Evolutionary conservation across 2,888 invertebrate genomes (phyloP).

Genomic region (Onthophagus sagittarius): DNA sequence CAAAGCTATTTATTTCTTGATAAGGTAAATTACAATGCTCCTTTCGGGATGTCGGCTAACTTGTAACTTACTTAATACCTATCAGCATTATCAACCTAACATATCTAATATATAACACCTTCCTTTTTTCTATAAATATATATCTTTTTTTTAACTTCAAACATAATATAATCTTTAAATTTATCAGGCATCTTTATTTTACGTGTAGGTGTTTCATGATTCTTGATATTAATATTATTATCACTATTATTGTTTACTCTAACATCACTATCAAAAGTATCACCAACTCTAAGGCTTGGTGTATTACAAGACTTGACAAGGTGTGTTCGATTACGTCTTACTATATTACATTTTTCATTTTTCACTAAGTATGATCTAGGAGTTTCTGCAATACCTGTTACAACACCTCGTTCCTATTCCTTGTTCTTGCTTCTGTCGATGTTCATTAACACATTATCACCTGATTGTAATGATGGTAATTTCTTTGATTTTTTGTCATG

Average conservation of each 20-base stretch:
- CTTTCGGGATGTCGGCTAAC: no score
- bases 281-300: background rate
- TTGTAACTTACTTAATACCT: no score
- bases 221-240: no score
- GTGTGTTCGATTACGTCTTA: slow-evolving; percentile 6
- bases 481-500: slow-evolving; percentile 8
- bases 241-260: background rate
- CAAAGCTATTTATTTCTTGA: no score
- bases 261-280: background rate
- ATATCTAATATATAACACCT: no score
- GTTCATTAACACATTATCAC: background rate
- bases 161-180: no score
- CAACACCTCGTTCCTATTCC: background rate
- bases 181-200: no score
- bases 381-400: background rate
- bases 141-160: no score
- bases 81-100: no score
- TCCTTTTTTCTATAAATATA: no score
- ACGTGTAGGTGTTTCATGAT: no score
- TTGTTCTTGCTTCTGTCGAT: background rate
- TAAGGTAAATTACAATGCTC: no score
- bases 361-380: slow-evolving; percentile 10
- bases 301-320: background rate
- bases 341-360: background rate
- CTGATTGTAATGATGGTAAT: background rate